phyloP scores from a whole-genome alignment of 2,797 vertebrate species.

The Karalla daura region DNA sequence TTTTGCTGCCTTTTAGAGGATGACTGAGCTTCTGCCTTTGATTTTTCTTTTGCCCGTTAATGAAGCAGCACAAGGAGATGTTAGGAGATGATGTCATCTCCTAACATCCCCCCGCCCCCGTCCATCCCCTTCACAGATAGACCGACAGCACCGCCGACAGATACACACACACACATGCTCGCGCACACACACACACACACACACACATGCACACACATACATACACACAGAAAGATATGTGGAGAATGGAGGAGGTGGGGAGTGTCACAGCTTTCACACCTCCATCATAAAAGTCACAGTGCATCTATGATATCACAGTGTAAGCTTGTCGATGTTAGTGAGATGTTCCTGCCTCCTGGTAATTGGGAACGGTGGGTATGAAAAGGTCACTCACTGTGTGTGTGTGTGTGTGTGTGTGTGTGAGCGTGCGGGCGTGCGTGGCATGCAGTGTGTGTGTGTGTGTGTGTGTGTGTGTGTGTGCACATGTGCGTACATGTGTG shows the following conservation, averaged over 20 bases:
- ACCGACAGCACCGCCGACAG: conserved; percentile 39
- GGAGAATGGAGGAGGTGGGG: conserved; percentile 47
- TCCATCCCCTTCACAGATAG: conserved; percentile 52
- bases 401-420: conserved; percentile 5
- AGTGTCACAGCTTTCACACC: conserved; percentile 73
- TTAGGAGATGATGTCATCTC: conserved; percentile 76
- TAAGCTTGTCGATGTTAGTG: conserved; percentile 63
- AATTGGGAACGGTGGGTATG: conserved; percentile 79
- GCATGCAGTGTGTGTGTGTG: conserved; percentile 46
- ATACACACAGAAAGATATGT: conserved; percentile 29
- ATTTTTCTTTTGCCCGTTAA: conserved; percentile 69
- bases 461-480: no score
- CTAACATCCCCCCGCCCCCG: conserved; percentile 46
- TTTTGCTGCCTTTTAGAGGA: conserved; percentile 78
- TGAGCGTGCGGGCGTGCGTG: conserved; percentile 12
- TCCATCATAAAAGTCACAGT: conserved; percentile 74
- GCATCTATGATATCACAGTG: conserved; percentile 69
- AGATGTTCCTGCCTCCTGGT: conserved; percentile 76
- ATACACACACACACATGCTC: conserved; percentile 21
- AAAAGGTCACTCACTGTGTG: conserved; percentile 77
- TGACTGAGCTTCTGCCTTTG: conserved; percentile 71
- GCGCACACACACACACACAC: conserved; percentile 17
- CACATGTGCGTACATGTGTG: conserved; percentile 25
- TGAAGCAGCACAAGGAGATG: conserved; percentile 73
- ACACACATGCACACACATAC: conserved; percentile 22